Percentiles rank a stretch among this genome's conserved stretches.
Evolutionary conservation across 1,140 invertebrate genomes (phyloP).

Genomic region (Drosophila leontia): DNA sequence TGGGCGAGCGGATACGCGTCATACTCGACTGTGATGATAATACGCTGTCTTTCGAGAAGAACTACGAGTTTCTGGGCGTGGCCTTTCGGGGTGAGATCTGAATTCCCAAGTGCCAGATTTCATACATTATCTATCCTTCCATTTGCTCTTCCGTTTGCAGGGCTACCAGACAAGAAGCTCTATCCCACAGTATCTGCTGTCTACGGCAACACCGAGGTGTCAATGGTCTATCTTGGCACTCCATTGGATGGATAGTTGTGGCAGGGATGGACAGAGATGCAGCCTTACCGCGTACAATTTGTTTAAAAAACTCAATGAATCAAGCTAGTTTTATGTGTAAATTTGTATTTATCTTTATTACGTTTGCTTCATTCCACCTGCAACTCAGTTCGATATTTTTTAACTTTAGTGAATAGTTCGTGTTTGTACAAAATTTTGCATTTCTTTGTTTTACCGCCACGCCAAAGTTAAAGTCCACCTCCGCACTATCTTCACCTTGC

Average conservation of each 20-base stretch:
- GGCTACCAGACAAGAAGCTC: constrained; percentile 96
- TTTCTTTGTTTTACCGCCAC: constrained; percentile 65
- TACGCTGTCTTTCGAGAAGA: constrained; percentile 98
- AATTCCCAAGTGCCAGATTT: not conserved
- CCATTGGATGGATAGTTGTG: constrained; percentile 94
- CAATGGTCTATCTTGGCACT: constrained; percentile 98
- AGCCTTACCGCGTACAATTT: constrained; percentile 71
- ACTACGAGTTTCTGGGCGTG: constrained; percentile 99
- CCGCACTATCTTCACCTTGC: constrained; percentile 45
- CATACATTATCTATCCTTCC: constrained; percentile 7
- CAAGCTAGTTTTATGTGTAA: constrained; percentile 35
- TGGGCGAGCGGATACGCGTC: constrained; percentile 98
- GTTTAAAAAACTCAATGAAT: constrained; percentile 55
- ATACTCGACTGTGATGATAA: constrained; percentile 99
- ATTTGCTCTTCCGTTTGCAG: constrained; percentile 87
- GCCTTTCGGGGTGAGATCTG: constrained; percentile 93
- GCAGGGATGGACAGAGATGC: constrained; percentile 18
- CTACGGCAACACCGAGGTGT: constrained; percentile 99
- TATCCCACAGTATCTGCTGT: constrained; percentile 99
- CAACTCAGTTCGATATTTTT: constrained; percentile 40
- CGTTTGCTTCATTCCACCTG: constrained; percentile 43
- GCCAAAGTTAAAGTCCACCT: constrained; percentile 64
- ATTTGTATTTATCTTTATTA: constrained; percentile 47
- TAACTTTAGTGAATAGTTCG: constrained; percentile 60
- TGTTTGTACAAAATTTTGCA: constrained; percentile 66